phyloP scores from a whole-genome alignment of 2,113 vertebrate genomes.

The Lasiurus borealis region DNA sequence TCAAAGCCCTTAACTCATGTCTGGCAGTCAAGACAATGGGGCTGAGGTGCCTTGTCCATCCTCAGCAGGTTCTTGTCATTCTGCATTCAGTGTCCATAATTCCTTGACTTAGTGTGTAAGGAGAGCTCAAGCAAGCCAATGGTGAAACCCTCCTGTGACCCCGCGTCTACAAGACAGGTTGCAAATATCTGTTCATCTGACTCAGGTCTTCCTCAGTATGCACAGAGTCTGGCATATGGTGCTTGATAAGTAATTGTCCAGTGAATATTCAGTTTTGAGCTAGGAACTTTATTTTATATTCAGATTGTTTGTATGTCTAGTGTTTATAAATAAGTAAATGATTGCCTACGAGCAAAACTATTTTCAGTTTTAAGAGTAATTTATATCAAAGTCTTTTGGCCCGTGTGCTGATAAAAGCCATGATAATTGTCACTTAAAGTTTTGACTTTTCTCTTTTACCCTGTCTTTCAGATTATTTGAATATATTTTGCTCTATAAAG shows the following conservation, averaged over 20 bases:
- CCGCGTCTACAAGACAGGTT: background rate
- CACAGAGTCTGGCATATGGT: background rate
- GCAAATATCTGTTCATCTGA: background rate
- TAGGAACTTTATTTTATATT: conserved; percentile 22
- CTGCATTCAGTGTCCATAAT: background rate
- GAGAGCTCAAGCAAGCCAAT: background rate
- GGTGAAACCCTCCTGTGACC: background rate
- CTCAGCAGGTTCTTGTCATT: background rate
- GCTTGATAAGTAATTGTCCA: background rate
- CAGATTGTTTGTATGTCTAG: background rate
- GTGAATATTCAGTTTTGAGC: background rate
- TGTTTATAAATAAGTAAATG: conserved; percentile 28
- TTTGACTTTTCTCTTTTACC: conserved; percentile 45
- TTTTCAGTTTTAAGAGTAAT: background rate
- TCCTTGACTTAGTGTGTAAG: background rate
- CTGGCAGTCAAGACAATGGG: background rate
- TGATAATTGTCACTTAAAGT: background rate
- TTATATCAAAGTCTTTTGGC: conserved; percentile 4
- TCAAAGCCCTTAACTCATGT: background rate
- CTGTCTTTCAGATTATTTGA: conserved; percentile 93
- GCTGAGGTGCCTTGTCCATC: rapidly evolving
- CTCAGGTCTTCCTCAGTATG: background rate
- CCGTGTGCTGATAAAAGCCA: background rate
- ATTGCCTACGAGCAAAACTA: background rate
- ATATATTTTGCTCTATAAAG: conserved; percentile 96